Percentiles rank a stretch among this genome's conserved stretches.
These are phyloP conservation scores for Triplophysa siluroides DNA, from an alignment of 2,113 vertebrate species.

Conservation along the genomic window DNA sequence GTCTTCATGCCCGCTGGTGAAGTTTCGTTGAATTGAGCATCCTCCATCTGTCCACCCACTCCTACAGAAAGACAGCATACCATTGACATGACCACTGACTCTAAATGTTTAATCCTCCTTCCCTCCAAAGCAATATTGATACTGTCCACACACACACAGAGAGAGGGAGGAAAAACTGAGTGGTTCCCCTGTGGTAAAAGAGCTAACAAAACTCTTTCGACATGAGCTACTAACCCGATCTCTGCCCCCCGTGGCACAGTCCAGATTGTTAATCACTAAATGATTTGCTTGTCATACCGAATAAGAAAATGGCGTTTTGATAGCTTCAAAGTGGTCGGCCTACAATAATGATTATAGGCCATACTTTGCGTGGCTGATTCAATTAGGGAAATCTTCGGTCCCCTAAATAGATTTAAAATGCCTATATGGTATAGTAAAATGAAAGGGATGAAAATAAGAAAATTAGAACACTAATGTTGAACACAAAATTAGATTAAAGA, in stretches of 20 bases:
- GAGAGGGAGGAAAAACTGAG: neutral
- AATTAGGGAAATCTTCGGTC: no score
- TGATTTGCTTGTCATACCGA: slow-evolving; percentile 28
- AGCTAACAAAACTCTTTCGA: slow-evolving; percentile 8
- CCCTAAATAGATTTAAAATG: no score
- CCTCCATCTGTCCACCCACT: slow-evolving; percentile 45
- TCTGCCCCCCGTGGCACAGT: slow-evolving; percentile 13
- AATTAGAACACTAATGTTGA: no score
- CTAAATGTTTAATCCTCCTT: slow-evolving; percentile 2
- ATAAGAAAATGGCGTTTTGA: slow-evolving; percentile 26
- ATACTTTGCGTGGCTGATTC: neutral
- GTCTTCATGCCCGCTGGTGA: slow-evolving; percentile 19
- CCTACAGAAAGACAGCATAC: slow-evolving; percentile 50
- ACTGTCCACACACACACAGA: neutral
- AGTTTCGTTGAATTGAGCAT: slow-evolving; percentile 31
- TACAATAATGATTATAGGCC: neutral
- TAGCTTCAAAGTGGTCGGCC: neutral
- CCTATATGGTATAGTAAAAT: no score
- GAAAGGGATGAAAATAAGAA: no score
- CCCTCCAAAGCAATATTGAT: slow-evolving; percentile 33
- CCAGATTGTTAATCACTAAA: slow-evolving; percentile 25
- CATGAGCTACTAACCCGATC: slow-evolving; percentile 18
- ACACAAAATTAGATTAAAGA: no score
- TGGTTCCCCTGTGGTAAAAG: neutral
- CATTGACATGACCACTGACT: slow-evolving; percentile 1